Evolutionary conservation across 1,140 invertebrate species (phyloP).

Genomic region (Ceratosolen fusciceps): DNA sequence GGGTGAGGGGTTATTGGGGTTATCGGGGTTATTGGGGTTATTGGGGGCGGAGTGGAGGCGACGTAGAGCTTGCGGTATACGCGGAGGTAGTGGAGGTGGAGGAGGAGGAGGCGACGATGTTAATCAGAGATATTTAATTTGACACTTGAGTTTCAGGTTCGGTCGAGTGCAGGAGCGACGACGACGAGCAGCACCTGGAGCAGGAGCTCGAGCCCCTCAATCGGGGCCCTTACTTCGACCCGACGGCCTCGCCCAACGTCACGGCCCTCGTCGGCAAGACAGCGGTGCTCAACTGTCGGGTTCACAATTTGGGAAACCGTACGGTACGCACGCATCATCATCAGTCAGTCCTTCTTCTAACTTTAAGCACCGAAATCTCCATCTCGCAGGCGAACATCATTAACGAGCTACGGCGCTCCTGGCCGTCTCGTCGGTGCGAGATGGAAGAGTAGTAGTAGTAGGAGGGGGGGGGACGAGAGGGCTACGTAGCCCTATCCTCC

Average conservation of each 20-base stretch:
- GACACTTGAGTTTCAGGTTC: slow-evolving; percentile 54
- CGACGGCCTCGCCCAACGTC: slow-evolving; percentile 82
- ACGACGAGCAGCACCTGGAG: slow-evolving; percentile 63
- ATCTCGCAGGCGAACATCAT: too few relatives aligned
- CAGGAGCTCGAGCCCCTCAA: slow-evolving; percentile 68
- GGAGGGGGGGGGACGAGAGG: too few relatives aligned
- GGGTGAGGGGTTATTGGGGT: neutral
- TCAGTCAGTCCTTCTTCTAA: too few relatives aligned
- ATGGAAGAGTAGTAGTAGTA: too few relatives aligned
- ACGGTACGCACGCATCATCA: slow-evolving; percentile 73
- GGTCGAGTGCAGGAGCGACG: slow-evolving; percentile 62
- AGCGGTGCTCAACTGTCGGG: slow-evolving; percentile 83
- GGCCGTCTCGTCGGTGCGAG: too few relatives aligned
- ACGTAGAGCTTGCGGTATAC: too few relatives aligned
- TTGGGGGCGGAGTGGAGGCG: neutral
- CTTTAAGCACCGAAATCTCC: neutral
- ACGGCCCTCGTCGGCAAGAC: slow-evolving; percentile 85
- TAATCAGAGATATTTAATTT: neutral
- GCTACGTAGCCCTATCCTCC: too few relatives aligned
- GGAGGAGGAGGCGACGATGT: too few relatives aligned
- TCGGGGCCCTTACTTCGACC: slow-evolving; percentile 81
- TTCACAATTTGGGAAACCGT: slow-evolving; percentile 84
- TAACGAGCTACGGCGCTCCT: too few relatives aligned
- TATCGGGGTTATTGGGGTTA: too few relatives aligned
- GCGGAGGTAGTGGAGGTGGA: too few relatives aligned